Evolutionary conservation across 2,113 vertebrate genomes (phyloP).

Genomic region (Chunga burmeisteri): DNA sequence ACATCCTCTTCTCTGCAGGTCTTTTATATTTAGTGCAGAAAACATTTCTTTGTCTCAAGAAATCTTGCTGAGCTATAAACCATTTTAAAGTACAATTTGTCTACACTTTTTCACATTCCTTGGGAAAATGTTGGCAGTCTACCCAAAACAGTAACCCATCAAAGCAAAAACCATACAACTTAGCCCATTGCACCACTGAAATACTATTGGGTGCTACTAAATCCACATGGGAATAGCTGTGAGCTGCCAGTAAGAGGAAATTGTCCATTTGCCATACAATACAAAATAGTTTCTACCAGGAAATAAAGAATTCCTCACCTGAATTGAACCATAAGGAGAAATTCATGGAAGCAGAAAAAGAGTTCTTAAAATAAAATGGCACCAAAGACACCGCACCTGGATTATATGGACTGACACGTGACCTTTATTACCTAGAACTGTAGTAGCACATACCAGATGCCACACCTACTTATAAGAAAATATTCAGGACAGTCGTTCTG

Average conservation of each 20-base stretch:
- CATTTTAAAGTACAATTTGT: neutral
- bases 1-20: neutral
- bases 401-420: too few species aligned
- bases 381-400: neutral
- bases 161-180: neutral
- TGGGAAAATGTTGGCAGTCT: neutral
- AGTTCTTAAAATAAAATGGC: neutral
- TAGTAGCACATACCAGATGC: neutral
- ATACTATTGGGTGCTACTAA: neutral
- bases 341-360: neutral
- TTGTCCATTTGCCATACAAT: neutral
- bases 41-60: conserved; percentile 21
- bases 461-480: neutral
- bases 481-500: neutral
- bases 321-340: neutral
- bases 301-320: neutral
- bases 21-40: neutral
- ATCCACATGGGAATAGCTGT: neutral
- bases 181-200: neutral
- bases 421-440: neutral
- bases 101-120: neutral
- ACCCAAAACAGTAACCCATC: neutral
- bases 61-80: neutral
- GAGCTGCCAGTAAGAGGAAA: neutral
- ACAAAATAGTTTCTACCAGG: neutral